These are phyloP conservation scores for Cerastis leucographa DNA, from an alignment of 2,888 invertebrate genomes.

Conservation along the genomic window DNA sequence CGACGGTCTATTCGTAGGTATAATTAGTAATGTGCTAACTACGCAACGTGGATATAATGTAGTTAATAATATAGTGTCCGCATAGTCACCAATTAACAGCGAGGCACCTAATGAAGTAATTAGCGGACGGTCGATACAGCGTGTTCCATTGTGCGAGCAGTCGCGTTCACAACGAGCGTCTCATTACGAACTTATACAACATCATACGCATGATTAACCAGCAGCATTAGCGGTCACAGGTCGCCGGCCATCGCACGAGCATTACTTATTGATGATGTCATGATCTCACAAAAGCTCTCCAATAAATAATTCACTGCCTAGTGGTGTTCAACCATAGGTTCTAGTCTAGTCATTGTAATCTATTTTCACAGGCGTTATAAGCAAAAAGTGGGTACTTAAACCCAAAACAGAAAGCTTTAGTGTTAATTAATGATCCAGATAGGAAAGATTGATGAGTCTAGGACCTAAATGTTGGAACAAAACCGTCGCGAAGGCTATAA, in stretches of 20 bases:
- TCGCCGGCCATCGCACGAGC: conserved; percentile 12
- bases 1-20: conserved; percentile 9
- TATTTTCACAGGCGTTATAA: conserved; percentile 16
- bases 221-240: conserved; percentile 50
- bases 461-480: conserved; percentile 25
- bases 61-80: conserved; percentile 39
- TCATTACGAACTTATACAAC: conserved; percentile 58
- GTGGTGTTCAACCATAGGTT: neutral
- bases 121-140: conserved; percentile 59
- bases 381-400: conserved; percentile 31
- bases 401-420: conserved; percentile 24
- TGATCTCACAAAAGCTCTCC: conserved; percentile 43
- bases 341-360: conserved; percentile 3
- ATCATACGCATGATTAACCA: conserved; percentile 48
- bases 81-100: conserved; percentile 57
- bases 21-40: conserved; percentile 9
- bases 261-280: conserved; percentile 47
- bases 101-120: conserved; percentile 67
- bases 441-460: conserved; percentile 41
- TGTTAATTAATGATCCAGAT: conserved; percentile 35
- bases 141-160: conserved; percentile 53
- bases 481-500: conserved; percentile 24
- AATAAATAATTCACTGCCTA: conserved; percentile 17
- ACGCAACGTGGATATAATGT: conserved; percentile 29
- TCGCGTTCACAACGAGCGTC: conserved; percentile 52